Conservation (phyloP, 37 sponge, comb jelly and placozoan species). For the Amphimedon queenslandica region DNA sequence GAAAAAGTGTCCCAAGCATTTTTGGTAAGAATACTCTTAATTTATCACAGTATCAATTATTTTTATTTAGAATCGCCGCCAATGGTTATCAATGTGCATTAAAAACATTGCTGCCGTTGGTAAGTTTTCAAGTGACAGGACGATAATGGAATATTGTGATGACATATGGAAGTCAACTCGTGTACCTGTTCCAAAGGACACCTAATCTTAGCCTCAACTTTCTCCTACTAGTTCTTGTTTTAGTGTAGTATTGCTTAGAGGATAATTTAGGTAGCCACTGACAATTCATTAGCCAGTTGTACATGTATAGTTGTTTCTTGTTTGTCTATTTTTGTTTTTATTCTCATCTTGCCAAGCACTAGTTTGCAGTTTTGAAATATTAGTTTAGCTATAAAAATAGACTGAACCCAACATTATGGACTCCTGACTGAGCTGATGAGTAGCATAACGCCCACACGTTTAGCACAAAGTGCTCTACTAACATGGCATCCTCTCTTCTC, state of each 20-base stretch:
- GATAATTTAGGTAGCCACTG: neutral
- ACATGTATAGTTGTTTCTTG: neutral
- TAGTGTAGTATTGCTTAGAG: too few species aligned
- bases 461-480: neutral
- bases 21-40: constrained; percentile 50
- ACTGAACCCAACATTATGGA: neutral
- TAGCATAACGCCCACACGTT: neutral
- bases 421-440: neutral
- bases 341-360: neutral
- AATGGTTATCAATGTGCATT: constrained; percentile 82
- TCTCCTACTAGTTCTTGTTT: too few species aligned
- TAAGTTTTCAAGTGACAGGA: constrained; percentile 96
- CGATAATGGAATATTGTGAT: constrained; percentile 85
- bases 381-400: too few species aligned
- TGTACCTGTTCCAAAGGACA: constrained; percentile 20
- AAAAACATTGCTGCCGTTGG: constrained; percentile 90
- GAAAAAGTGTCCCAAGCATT: constrained; percentile 74
- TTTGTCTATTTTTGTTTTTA: neutral
- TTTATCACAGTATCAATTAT: too few species aligned
- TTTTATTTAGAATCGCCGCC: constrained; percentile 71
- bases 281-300: neutral
- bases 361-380: too few species aligned
- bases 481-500: neutral
- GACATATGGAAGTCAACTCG: constrained; percentile 85
- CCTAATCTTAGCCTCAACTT: too few species aligned